A percentile compares a stretch with the other conserved stretches of the same genome.
Evolutionary conservation across 2,113 vertebrate species (phyloP).

Genomic region (Percopsis transmontana): DNA sequence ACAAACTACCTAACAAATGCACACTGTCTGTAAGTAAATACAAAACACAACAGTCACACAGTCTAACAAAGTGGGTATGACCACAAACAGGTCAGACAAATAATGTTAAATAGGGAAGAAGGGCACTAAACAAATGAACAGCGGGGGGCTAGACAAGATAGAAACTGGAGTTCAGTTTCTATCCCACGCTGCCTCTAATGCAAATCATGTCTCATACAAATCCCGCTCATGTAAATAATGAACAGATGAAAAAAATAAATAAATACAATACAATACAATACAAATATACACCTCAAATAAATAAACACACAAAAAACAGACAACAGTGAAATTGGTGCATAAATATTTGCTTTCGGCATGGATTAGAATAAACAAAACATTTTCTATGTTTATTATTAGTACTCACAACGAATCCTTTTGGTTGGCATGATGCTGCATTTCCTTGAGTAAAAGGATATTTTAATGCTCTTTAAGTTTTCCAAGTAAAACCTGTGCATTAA

Average conservation of each 20-base stretch:
- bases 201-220: conserved; percentile 53
- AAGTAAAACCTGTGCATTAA: too few species aligned
- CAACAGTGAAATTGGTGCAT: conserved; percentile 33
- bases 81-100: conserved; percentile 69
- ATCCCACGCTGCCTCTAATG: conserved; percentile 45
- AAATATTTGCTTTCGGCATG: conserved; percentile 40
- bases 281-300: conserved; percentile 41
- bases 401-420: conserved; percentile 23
- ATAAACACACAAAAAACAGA: conserved; percentile 15
- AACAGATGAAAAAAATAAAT: conserved; percentile 38
- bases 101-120: conserved; percentile 58
- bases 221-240: conserved; percentile 34
- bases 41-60: conserved; percentile 47
- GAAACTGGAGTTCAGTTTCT: conserved; percentile 36
- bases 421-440: conserved; percentile 22
- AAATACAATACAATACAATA: conserved; percentile 43
- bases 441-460: background rate
- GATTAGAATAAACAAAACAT: conserved; percentile 54
- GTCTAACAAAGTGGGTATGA: conserved; percentile 59
- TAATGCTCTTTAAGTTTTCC: too few species aligned
- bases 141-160: conserved; percentile 19
- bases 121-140: conserved; percentile 45
- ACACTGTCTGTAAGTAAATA: conserved; percentile 44
- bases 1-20: conserved; percentile 51
- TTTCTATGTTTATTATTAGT: too few species aligned